Evolutionary conservation across 2,888 invertebrate species (phyloP), one percentile per base, ranked within the genome.

Genomic region (Encarsia formosa): DNA sequence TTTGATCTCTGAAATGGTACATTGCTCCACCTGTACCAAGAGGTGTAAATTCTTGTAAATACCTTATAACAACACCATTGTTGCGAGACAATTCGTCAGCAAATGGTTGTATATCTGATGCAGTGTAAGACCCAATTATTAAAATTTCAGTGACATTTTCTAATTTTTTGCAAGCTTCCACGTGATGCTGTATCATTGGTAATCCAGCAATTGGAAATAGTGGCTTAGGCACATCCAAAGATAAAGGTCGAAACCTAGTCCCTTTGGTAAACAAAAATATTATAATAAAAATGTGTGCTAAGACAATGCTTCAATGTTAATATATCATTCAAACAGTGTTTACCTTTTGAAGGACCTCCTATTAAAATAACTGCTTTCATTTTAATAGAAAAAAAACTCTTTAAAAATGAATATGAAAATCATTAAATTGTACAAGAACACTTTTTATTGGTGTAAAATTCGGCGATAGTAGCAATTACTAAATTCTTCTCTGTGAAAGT

Each of bases 21-120:
- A 99, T 83, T 19, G 97, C 96, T 23, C 99, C 99, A 0, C 92
- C 98, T 0, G 98, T 99, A 5, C 98, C 98, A 1, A 98, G 76
- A 0, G 94, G 85, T 3, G 88, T 88, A 69, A 92, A 95, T 74
- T 99, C 99, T 80, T 98, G 96, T 3, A 98, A 79, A 72, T 99
- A 99, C 65, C 90, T 88, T 69, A 73, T 69, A 2, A 59, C 61
- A 43, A 69, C 51, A n/a, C 62, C 63, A 54, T 71, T 71, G 3
- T 57, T 67, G 16, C 53, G 63, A 16, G 62, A 65, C 85, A 94
- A 92, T 59, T 91, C 87, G 57, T 77, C 79, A 1, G 97, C 84
- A 76, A 99, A 98, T 54, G 86, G 86, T 59, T 85, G 83, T 76
- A 99, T 86, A 60, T 93, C 88, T 1, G 83, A 81, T 0, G 86